phyloP scores from a whole-genome alignment of 2,113 vertebrate species.

The Aleadryas rufinucha region DNA sequence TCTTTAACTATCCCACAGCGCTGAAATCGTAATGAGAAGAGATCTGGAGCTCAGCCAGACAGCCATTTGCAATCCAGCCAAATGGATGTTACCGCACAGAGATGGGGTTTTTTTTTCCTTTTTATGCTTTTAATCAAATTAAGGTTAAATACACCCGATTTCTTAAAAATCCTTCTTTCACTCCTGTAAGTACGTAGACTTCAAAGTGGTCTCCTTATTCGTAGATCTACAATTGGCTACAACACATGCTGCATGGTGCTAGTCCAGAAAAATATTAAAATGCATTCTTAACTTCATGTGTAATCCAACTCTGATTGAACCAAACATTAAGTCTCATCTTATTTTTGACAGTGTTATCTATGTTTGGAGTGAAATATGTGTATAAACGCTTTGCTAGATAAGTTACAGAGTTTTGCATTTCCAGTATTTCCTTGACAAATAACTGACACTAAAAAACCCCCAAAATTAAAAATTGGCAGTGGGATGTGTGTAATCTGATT shows the following conservation, averaged over 20 bases:
- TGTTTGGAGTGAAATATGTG: neutral
- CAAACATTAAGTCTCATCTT: neutral
- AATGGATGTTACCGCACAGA: neutral
- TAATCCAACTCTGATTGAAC: neutral
- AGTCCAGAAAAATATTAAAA: neutral
- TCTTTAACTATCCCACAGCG: neutral
- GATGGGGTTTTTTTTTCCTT: neutral
- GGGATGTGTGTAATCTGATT: neutral
- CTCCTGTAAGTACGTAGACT: neutral
- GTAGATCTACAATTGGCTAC: neutral
- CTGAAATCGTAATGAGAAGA: neutral
- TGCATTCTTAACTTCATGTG: neutral
- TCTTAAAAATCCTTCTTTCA: neutral
- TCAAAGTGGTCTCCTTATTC: neutral
- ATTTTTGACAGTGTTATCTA: neutral
- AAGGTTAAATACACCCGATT: neutral
- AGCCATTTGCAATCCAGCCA: neutral
- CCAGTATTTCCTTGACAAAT: neutral
- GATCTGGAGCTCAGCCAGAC: neutral
- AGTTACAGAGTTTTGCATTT: neutral
- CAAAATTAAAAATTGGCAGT: neutral
- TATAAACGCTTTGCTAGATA: neutral
- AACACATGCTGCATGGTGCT: neutral
- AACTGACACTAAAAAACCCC: neutral
- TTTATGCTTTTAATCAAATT: neutral